Base-by-base conservation (phyloP, 2,888 invertebrate species). In the Eucera pruinosa region DNA sequence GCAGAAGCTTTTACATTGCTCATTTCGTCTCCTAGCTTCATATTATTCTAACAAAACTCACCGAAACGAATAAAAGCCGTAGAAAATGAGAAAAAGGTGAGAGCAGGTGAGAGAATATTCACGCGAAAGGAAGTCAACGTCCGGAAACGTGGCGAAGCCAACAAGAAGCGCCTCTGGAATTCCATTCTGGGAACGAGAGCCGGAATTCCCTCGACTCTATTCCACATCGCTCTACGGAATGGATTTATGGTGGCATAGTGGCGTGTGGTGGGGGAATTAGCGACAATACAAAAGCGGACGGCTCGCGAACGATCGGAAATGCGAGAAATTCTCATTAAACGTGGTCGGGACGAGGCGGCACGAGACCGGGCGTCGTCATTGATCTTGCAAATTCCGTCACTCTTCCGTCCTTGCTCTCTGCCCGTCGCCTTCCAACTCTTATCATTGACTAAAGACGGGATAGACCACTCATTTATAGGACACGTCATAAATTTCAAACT, bases 281-380 rank as follows among this genome's bases (percentile, higher is more conserved):
- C 50, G 72, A 27, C 48, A 64, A 68, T 75, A 83, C 81, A 80
- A 78, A 70, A 78, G 64, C 65, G 47, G 50, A 50, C 33, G 20
- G 67, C 30, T 65, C 33, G 57, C 43, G 27, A 39, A 33, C 60
- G 78, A 67, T 76, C 39, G 72, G 80, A 88, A 89, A 89, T 89
- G 86, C 83, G 82, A 89, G 87, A 88, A 90, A 89, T 90, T 90
- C 82, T 89, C 88, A 90, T 90, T 88, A 89, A 74, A 9, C 74
- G 41, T 15, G 54, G 60, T 25, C 25, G 33, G n/a, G 43, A 50
- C 18, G 43, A 23, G 13, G 25, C 36, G 64, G 18, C 27, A n/a
- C 54, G 66, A 64, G 61, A 48, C 39, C 68, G 45, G 20, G 48
- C 50, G 23, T 74, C 78, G 83, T 74, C 83, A 85, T 80, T 74